Base-by-base conservation (phyloP, 2,888 invertebrate genomes). In the Gari tellinella region DNA sequence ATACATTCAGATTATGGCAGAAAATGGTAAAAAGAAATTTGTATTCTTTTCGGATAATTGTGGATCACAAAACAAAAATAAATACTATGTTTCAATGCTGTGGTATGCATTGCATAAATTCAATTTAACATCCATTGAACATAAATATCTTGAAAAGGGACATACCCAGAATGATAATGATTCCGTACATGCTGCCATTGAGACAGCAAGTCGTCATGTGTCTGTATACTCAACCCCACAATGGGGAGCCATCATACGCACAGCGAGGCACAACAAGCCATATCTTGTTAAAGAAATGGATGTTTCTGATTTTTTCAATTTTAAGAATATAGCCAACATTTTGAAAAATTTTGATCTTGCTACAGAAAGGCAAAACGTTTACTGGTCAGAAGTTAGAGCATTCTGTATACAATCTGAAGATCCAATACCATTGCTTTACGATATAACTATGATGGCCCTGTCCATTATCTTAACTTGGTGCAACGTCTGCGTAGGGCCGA, bases 111-210 rank as follows among this genome's bases (percentile, higher is more conserved):
- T 69, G n/a, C 31, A 53, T 23, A 72, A 73, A 40, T 73, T 73
- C 31, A 45, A 56, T 48, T n/a, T 78, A 0, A 31, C 4, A 19
- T 58, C 38, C 4, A 63, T 78, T 25, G 19, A 48, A 7, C 78
- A 78, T 21, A 77, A 72, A 43, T 73, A 63, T 43, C 53, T 77
- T 10, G 62, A 62, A 31, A 72, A 69, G 37, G 77, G 77, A 0
- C 77, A 78, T 26, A 78, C 73, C 2, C 60, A 63, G n/a, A 78
- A 72, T 55, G 77, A 78, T 45, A 49, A 40, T 37, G 65, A 69
- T 25, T 17, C 26, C 14, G 58, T 73, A 0, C 77, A 77, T 69
- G 51, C 77, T 51, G 45, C 69, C 14, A 55, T 73, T 21, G 78
- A 73, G 43, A 17, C 25, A 14, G 55, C 60, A 31, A 46, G 51